phyloP scores from a whole-genome alignment of 1,140 invertebrate genomes.

The Sitodiplosis mosellana region DNA sequence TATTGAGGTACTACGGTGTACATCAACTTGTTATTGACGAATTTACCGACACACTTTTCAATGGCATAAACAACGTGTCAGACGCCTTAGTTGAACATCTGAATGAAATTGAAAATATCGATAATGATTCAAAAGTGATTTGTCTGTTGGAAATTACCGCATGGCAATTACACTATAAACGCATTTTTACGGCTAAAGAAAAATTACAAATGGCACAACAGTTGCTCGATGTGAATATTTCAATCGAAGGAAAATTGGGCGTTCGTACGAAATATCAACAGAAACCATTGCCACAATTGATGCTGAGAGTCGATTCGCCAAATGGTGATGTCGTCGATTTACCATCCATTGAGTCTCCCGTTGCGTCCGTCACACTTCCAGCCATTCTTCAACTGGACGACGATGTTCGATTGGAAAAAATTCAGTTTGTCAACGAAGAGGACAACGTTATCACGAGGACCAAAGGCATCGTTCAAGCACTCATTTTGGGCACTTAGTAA shows the following conservation, averaged over 20 bases:
- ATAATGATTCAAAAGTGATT: constrained; percentile 35
- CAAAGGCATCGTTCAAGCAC: constrained; percentile 54
- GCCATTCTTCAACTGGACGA: constrained; percentile 56
- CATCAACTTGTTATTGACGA: constrained; percentile 61
- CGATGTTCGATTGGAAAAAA: constrained; percentile 61
- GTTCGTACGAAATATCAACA: constrained; percentile 79
- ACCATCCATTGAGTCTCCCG: constrained; percentile 24
- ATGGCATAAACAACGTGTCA: constrained; percentile 36
- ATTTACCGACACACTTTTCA: constrained; percentile 38
- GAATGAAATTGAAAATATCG: constrained; percentile 14
- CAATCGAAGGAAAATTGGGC: constrained; percentile 49
- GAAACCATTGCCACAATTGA: constrained; percentile 60
- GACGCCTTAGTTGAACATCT: constrained; percentile 29
- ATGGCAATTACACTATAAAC: constrained; percentile 52
- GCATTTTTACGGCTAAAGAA: constrained; percentile 44
- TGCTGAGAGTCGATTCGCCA: constrained; percentile 38
- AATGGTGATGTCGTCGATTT: constrained; percentile 20
- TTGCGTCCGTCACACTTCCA: constrained; percentile 30
- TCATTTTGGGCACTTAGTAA: constrained; percentile 57
- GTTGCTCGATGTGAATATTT: constrained; percentile 32
- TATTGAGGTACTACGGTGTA: constrained; percentile 43
- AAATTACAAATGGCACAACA: constrained; percentile 41
- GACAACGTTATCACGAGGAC: constrained; percentile 34
- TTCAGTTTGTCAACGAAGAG: constrained; percentile 45
- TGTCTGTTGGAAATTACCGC: constrained; percentile 57